Conservation (phyloP, 2,888 invertebrate species). For the Melipona beecheii region DNA sequence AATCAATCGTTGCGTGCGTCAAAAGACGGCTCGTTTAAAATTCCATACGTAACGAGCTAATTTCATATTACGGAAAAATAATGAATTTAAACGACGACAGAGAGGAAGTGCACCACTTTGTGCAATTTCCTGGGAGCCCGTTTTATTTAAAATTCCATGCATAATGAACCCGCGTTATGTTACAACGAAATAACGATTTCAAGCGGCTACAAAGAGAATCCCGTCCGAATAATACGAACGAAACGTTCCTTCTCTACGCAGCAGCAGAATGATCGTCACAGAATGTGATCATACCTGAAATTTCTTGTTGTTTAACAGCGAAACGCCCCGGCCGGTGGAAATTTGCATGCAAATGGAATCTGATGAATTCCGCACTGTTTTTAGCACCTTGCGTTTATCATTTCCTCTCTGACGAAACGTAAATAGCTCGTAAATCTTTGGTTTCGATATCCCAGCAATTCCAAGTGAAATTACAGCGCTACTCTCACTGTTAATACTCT, state of each 20-base stretch:
- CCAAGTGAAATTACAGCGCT: conserved; percentile 8
- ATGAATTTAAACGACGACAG: not conserved
- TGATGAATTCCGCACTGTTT: not conserved
- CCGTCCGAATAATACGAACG: no score
- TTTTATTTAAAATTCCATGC: conserved; percentile 2
- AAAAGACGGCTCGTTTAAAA: not conserved
- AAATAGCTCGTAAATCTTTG: conserved; percentile 5
- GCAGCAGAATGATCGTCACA: not conserved
- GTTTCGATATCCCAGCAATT: not conserved
- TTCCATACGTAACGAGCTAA: not conserved
- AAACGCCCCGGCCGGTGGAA: no score
- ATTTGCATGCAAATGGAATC: not conserved
- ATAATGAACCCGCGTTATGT: not conserved
- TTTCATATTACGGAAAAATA: conserved; percentile 2
- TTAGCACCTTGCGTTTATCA: not conserved
- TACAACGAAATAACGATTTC: not conserved
- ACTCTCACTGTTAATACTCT: no score
- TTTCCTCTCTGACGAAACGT: not conserved
- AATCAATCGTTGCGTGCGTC: not conserved
- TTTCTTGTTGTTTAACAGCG: no score
- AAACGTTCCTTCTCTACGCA: no score
- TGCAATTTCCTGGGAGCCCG: not conserved
- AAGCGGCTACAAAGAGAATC: not conserved
- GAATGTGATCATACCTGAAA: not conserved
- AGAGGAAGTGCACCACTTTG: not conserved